Evolutionary conservation across 2,888 invertebrate species (phyloP).

Genomic region (Andrena trimmerana): DNA sequence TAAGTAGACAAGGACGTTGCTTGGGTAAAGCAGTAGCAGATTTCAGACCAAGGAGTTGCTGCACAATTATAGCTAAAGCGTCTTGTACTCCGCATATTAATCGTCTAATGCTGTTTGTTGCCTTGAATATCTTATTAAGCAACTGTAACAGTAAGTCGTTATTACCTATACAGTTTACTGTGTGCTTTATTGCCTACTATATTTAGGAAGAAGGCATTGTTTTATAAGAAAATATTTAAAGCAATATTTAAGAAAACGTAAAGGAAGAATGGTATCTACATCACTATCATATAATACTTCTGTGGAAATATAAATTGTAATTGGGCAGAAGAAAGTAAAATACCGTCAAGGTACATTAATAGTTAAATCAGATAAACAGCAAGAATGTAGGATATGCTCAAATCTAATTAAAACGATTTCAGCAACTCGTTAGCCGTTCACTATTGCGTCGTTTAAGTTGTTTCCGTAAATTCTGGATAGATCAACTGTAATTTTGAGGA

Average conservation of each 20-base stretch:
- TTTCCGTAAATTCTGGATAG: slow-evolving; percentile 14
- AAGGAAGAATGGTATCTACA: no score
- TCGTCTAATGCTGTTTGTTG: background rate
- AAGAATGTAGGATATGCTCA: background rate
- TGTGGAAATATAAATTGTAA: no score
- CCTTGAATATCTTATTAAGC: background rate
- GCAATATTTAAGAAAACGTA: no score
- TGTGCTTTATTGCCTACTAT: no score
- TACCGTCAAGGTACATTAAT: background rate
- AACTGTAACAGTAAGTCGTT: background rate
- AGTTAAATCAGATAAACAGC: slow-evolving; percentile 29
- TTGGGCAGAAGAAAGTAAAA: no score
- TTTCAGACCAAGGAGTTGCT: background rate
- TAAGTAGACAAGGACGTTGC: background rate
- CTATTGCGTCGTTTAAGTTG: slow-evolving; percentile 41
- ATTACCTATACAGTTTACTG: no score
- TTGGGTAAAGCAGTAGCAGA: slow-evolving; percentile 2
- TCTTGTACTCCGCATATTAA: background rate
- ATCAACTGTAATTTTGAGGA: slow-evolving; percentile 26
- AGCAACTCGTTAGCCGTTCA: slow-evolving; percentile 1
- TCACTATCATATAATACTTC: no score
- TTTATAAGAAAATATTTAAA: no score
- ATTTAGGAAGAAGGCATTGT: no score
- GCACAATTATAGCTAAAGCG: background rate
- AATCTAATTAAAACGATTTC: slow-evolving; percentile 37